phyloP scores from a whole-genome alignment of 2,797 vertebrate species.

The Pseudopleuronectes americanus region DNA sequence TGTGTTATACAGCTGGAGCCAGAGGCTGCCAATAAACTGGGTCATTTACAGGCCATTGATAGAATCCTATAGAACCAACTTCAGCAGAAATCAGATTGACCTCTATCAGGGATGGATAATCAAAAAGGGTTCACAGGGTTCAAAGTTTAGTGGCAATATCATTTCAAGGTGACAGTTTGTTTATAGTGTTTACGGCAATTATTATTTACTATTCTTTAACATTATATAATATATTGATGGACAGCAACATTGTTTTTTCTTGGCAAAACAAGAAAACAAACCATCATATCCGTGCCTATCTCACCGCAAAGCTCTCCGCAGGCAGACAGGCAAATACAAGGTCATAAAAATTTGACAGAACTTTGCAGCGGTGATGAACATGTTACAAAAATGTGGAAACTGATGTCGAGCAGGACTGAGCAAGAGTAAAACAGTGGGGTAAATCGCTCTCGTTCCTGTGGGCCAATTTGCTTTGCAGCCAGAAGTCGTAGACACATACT shows the following conservation, averaged over 20 bases:
- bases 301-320: conserved; percentile 4
- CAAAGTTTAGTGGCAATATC: conserved; percentile 3
- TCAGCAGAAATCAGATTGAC: conserved; percentile 30
- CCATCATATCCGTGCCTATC: neutral
- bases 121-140: conserved; percentile 21
- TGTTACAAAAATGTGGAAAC: conserved; percentile 52
- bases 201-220: neutral
- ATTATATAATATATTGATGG: neutral
- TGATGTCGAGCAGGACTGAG: conserved; percentile 45
- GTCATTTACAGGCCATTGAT: conserved; percentile 38
- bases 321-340: conserved; percentile 10
- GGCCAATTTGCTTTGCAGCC: conserved; percentile 44
- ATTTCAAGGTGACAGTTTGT: neutral
- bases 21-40: conserved; percentile 34
- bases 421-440: conserved; percentile 25
- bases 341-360: conserved; percentile 25
- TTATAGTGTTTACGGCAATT: conserved; percentile 5
- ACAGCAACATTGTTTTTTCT: neutral
- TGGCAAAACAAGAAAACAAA: neutral
- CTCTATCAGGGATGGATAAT: conserved; percentile 34
- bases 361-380: conserved; percentile 35
- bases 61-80: conserved; percentile 31
- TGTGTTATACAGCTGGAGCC: conserved; percentile 58
- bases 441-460: conserved; percentile 36
- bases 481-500: conserved; percentile 16